Base-by-base conservation (phyloP, 2,888 invertebrate genomes). In the Apomyelois bistriatella region DNA sequence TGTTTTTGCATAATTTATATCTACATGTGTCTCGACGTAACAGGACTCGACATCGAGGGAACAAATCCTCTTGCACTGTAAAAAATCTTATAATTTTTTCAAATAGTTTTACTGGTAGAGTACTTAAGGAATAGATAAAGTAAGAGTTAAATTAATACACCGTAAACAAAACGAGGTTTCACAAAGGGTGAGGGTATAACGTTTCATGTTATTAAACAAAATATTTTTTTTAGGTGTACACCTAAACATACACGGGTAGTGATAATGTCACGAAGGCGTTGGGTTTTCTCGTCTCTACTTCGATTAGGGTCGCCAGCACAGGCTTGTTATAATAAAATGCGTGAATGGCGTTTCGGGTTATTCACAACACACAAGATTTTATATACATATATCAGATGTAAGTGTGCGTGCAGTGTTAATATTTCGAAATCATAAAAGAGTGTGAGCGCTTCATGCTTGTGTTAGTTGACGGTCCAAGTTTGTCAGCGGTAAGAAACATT, bases 401-500 rank as follows among this genome's bases (percentile, higher is more conserved):
- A 56, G 60, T 68, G 62, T 69, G 72, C 55, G 72, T 69, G 58
- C 52, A 52, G 61, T 70, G 64, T 77, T 64, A 58, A 66, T 61
- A 75, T 70, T 71, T 67, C 66, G 66, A 72, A 74, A 71, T 54
- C 42, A 61, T 73, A 58, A 60, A 63, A 64, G 65, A 66, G 79
- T 82, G 76, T 79, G 69, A 48, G 65, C 62, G 60, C 37, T 64
- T 62, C 61, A 57, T 57, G 60, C 66, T 61, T 64, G 73, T 81
- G 72, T 79, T 70, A 54, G 70, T 62, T 57, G 56, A 66, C 59
- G 64, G 70, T 76, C 78, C 70, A 78, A 72, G 71, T 72, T 72
- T 61, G 61, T 56, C 78, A 84, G 79, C 50, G 64, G 71, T 69
- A 55, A 54, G 48, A 48, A 77, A 82, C 76, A 72, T 71, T 74